Percentiles rank a stretch among this genome's conserved stretches.
phyloP scores from a whole-genome alignment of 1,140 invertebrate species.

The Bombus waltoni region DNA sequence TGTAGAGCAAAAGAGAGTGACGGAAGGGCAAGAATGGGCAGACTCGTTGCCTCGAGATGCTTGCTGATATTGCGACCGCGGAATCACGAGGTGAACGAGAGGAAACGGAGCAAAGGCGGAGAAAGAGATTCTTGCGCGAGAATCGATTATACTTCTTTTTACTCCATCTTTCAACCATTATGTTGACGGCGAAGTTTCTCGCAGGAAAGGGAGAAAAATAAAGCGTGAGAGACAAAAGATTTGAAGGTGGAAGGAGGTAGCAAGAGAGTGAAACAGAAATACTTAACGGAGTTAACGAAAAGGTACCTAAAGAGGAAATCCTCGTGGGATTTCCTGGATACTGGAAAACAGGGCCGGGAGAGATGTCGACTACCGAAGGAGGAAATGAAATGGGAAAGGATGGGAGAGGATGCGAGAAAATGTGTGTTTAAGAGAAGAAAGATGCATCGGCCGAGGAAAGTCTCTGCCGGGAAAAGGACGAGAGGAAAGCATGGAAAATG shows the following conservation, averaged over 20 bases:
- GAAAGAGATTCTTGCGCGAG: background rate
- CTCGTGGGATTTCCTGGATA: constrained; percentile 52
- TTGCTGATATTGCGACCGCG: constrained; percentile 22
- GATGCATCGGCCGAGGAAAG: background rate
- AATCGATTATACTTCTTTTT: constrained; percentile 33
- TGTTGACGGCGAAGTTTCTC: background rate
- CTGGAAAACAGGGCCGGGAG: background rate
- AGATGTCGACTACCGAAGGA: background rate
- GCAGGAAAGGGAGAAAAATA: background rate
- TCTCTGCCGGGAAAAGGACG: background rate
- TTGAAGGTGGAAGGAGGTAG: background rate
- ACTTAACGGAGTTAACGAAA: constrained; percentile 62
- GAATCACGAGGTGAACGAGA: background rate
- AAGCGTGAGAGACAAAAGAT: constrained; percentile 8
- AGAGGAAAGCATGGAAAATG: background rate
- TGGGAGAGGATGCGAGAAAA: background rate
- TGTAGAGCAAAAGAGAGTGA: too few species aligned
- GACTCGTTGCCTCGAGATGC: background rate
- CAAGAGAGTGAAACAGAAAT: constrained; percentile 7
- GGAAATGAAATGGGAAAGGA: background rate
- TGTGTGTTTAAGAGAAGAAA: constrained; percentile 26
- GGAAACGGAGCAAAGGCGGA: too few species aligned
- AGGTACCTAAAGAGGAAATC: constrained; percentile 56
- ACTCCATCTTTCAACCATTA: background rate
- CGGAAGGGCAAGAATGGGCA: too few species aligned